Conservation (phyloP, 2,888 invertebrate genomes). For the Leucoma salicis region DNA sequence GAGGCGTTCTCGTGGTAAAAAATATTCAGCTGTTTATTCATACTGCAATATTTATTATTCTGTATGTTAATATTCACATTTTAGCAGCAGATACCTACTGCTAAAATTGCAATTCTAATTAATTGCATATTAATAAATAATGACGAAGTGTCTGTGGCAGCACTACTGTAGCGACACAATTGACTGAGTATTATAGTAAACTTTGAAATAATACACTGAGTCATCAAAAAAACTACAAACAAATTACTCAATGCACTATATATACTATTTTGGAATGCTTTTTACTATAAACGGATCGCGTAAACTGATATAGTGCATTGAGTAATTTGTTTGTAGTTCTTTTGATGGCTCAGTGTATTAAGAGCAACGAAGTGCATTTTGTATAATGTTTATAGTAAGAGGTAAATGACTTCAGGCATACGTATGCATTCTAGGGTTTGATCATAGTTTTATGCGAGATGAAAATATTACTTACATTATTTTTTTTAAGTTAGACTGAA, state of each 20-base stretch:
- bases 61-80: too few species aligned
- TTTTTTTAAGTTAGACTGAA: too few species aligned
- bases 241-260: slow-evolving; percentile 32
- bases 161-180: too few species aligned
- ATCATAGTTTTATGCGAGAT: too few species aligned
- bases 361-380: not conserved
- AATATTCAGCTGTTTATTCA: slow-evolving; percentile 17
- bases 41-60: not conserved
- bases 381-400: not conserved
- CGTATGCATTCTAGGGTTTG: too few species aligned
- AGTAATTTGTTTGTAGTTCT: slow-evolving; percentile 27
- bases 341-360: slow-evolving; percentile 19
- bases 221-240: slow-evolving; percentile 28
- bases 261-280: slow-evolving; percentile 48
- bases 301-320: slow-evolving; percentile 33
- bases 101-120: too few species aligned
- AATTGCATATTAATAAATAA: too few species aligned
- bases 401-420: not conserved
- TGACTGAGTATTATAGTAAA: too few species aligned
- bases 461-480: too few species aligned
- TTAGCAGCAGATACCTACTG: too few species aligned
- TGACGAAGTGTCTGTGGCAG: too few species aligned
- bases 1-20: slow-evolving; percentile 17
- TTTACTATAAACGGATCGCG: slow-evolving; percentile 37
- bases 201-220: slow-evolving; percentile 6